phyloP scores from a whole-genome alignment of 92 coral and sea anemone genomes.

The Epizoanthus fatuus region DNA sequence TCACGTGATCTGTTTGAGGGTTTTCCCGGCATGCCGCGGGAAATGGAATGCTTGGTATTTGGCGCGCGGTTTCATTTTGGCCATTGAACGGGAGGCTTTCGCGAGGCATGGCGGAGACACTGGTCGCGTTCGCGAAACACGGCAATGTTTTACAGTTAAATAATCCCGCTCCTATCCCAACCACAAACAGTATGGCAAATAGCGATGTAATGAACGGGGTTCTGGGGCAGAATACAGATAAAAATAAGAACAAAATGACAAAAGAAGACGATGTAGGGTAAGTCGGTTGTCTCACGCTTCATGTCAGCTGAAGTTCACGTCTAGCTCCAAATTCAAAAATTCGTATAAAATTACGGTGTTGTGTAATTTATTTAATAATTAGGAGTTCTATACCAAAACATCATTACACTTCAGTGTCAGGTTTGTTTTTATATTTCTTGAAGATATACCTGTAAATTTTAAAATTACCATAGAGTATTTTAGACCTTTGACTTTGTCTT shows the following conservation, averaged over 20 bases:
- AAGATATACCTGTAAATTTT: constrained; percentile 15
- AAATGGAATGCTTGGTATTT: constrained; percentile 83
- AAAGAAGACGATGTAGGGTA: constrained; percentile 98
- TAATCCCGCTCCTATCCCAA: constrained; percentile 43
- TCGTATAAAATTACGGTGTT: constrained; percentile 4
- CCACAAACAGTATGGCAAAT: constrained; percentile 73
- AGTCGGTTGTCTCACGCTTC: constrained; percentile 22
- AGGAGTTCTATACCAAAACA: neutral
- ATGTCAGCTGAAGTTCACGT: constrained; percentile 34
- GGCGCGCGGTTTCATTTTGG: constrained; percentile 85
- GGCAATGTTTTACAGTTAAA: constrained; percentile 82
- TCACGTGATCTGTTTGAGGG: constrained; percentile 83
- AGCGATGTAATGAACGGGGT: constrained; percentile 83
- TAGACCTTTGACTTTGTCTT: constrained; percentile 12
- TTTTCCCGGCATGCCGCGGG: constrained; percentile 94
- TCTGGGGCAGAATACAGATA: constrained; percentile 70
- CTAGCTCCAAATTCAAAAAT: constrained; percentile 62
- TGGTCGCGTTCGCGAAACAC: constrained; percentile 30
- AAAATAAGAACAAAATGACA: constrained; percentile 92
- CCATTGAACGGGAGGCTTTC: constrained; percentile 70
- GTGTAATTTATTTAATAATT: constrained; percentile 28
- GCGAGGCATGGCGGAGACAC: constrained; percentile 69
- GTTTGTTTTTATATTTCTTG: constrained; percentile 3
- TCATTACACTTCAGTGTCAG: neutral
- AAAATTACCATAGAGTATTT: neutral